These are phyloP conservation scores for Drosophila sulfurigaster DNA, from an alignment of 1,140 invertebrate species.

Conservation along the genomic window DNA sequence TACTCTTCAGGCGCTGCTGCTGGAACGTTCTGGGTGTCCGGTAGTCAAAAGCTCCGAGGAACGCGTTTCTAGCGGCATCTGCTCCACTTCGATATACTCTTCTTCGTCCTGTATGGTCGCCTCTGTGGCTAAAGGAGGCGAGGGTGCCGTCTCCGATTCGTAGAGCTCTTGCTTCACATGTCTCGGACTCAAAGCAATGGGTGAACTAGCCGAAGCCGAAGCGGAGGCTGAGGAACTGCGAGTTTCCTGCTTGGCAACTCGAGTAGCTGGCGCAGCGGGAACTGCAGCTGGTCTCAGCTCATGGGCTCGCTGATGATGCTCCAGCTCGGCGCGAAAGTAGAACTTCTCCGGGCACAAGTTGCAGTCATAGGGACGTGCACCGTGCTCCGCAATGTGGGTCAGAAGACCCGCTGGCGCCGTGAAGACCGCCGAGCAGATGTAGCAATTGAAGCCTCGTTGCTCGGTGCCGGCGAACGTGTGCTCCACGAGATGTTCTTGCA, in stretches of 20 bases:
- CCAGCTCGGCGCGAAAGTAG: constrained; percentile 95
- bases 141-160: constrained; percentile 52
- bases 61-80: constrained; percentile 67
- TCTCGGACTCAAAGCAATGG: constrained; percentile 43
- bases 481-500: constrained; percentile 96
- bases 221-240: constrained; percentile 22
- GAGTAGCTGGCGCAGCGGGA: neutral
- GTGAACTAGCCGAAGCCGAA: constrained; percentile 29
- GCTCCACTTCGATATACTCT: constrained; percentile 84
- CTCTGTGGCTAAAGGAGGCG: constrained; percentile 10
- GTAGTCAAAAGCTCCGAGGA: constrained; percentile 27
- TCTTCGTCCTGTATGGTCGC: constrained; percentile 65
- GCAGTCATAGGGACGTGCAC: constrained; percentile 93
- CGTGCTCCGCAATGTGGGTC: constrained; percentile 93
- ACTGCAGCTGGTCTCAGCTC: constrained; percentile 38
- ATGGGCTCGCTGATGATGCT: constrained; percentile 89
- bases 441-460: constrained; percentile 92
- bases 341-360: constrained; percentile 93
- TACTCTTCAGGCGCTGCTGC: constrained; percentile 59
- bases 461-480: constrained; percentile 95
- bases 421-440: constrained; percentile 95
- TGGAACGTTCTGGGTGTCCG: constrained; percentile 57
- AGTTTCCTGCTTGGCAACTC: constrained; percentile 41
- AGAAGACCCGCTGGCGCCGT: constrained; percentile 92
- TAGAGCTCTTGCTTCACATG: constrained; percentile 72